Conservation (phyloP, 2,888 invertebrate genomes). For the Pharmacophagus antenor region DNA sequence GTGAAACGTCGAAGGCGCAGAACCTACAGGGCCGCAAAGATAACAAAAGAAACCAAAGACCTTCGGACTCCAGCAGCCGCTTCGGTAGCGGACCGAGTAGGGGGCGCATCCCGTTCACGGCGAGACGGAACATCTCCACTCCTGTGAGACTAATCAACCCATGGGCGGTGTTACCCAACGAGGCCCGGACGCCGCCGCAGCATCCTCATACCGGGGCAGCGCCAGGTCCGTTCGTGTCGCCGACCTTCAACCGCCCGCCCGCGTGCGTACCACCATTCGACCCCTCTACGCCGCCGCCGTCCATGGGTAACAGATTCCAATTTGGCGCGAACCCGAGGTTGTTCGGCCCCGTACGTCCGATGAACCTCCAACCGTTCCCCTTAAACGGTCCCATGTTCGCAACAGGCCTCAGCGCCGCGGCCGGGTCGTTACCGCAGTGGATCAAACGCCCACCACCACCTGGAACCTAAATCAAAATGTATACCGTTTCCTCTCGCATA, state of each 20-base stretch:
- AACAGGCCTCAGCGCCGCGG: slow-evolving; percentile 48
- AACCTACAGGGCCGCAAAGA: slow-evolving; percentile 51
- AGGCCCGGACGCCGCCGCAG: slow-evolving; percentile 51
- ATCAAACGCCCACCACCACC: slow-evolving; percentile 64
- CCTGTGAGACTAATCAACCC: slow-evolving; percentile 48
- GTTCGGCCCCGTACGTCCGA: slow-evolving; percentile 40
- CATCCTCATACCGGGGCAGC: slow-evolving; percentile 39
- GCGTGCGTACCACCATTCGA: slow-evolving; percentile 34
- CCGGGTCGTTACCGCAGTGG: slow-evolving; percentile 57
- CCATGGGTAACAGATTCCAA: slow-evolving; percentile 48
- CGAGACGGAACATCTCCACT: slow-evolving; percentile 50
- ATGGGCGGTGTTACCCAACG: slow-evolving; percentile 38
- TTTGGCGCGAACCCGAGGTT: slow-evolving; percentile 53
- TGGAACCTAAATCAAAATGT: slow-evolving; percentile 56
- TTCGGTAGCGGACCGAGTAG: slow-evolving; percentile 65
- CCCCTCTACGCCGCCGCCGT: slow-evolving; percentile 44
- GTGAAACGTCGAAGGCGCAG: slow-evolving; percentile 56
- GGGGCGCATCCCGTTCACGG: slow-evolving; percentile 58
- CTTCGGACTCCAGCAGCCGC: slow-evolving; percentile 66
- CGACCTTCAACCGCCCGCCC: slow-evolving; percentile 48
- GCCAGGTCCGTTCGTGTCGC: slow-evolving; percentile 39
- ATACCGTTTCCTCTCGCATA: slow-evolving; percentile 12
- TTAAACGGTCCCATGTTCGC: slow-evolving; percentile 53
- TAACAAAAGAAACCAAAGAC: slow-evolving; percentile 62
- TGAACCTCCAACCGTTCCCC: slow-evolving; percentile 44